Evolutionary conservation across 2,888 invertebrate species (phyloP), one percentile per base, ranked within the genome.

Genomic region (Tipula vernalis): DNA sequence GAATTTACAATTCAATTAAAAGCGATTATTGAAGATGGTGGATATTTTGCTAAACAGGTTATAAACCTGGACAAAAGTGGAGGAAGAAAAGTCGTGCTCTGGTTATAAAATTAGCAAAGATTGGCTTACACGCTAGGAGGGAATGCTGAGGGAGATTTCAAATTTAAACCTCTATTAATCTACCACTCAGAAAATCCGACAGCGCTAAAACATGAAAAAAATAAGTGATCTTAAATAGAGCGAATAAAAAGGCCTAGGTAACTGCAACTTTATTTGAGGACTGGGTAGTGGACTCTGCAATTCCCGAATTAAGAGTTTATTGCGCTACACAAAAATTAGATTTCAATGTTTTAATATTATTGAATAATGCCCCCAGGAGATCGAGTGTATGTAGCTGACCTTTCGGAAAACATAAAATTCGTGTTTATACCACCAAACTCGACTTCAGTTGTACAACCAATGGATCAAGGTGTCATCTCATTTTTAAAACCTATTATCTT

Each of bases 21-120:
- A 87, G 85, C 71, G 13, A 87, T 87, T 86, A 44, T 87, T 87
- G 86, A 87, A 86, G 86, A 87, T 86, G 86, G 87, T 86, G 87
- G 86, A 83, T 87, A 87, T 86, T 87, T 86, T 87, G n/a, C 87
- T 71, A 87, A 87, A 86, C 87, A 87, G 87, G 83, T 87, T 71
- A 6, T 87, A 5, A 87, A 87, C 84, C 51, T 87, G 3, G 51
- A 87, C 85, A 84, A 86, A 87, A 87, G 47, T 12, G 84, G 41
- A 83, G n/a, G n/a, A n/a, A n/a, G n/a, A n/a, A n/a, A n/a, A n/a
- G n/a, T n/a, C n/a, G n/a, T n/a, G n/a, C n/a, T n/a, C n/a, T n/a
- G n/a, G n/a, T n/a, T n/a, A n/a, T n/a, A n/a, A n/a, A n/a, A n/a
- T n/a, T n/a, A n/a, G n/a, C n/a, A n/a, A n/a, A n/a, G 84, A 84